A percentile compares a stretch with the other conserved stretches of the same genome.
These are phyloP conservation scores for Nesidiocoris tenuis DNA, from an alignment of 2,888 invertebrate genomes.

Conservation along the genomic window DNA sequence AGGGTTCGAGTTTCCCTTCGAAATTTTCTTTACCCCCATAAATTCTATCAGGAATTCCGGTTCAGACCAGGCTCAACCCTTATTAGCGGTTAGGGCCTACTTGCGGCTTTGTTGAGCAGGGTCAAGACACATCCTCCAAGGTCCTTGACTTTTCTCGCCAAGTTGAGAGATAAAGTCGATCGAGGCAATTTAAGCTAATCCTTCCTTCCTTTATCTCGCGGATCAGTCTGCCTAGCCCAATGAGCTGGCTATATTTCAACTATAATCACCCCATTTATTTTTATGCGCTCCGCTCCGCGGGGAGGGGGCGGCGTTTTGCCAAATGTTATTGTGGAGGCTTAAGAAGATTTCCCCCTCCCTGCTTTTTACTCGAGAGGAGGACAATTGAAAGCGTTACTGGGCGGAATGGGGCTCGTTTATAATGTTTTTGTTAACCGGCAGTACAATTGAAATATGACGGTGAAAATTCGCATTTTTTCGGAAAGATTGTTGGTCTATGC, in stretches of 20 bases:
- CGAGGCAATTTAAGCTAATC: conserved; percentile 17
- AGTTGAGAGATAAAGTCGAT: neutral
- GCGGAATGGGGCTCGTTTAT: neutral
- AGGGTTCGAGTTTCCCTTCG: too few relatives aligned
- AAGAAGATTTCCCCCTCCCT: neutral
- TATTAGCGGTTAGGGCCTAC: too few relatives aligned
- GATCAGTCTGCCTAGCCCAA: conserved; percentile 16
- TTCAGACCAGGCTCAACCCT: neutral
- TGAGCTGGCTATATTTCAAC: conserved; percentile 18
- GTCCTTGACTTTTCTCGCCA: neutral
- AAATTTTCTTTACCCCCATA: too few relatives aligned
- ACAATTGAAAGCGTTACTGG: neutral
- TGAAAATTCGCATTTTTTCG: too few relatives aligned
- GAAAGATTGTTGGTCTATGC: too few relatives aligned
- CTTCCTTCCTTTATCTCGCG: conserved; percentile 12
- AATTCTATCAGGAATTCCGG: too few relatives aligned
- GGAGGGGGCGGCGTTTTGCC: neutral
- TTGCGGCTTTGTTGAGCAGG: neutral
- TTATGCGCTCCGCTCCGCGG: conserved; percentile 15
- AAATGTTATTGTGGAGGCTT: neutral
- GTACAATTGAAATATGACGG: too few relatives aligned
- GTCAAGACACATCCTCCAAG: neutral
- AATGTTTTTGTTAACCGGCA: too few relatives aligned
- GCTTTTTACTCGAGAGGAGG: neutral
- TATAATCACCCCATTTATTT: conserved; percentile 25